Conservation (phyloP, 2,797 vertebrate genomes). For the Centropyge bicolor region DNA sequence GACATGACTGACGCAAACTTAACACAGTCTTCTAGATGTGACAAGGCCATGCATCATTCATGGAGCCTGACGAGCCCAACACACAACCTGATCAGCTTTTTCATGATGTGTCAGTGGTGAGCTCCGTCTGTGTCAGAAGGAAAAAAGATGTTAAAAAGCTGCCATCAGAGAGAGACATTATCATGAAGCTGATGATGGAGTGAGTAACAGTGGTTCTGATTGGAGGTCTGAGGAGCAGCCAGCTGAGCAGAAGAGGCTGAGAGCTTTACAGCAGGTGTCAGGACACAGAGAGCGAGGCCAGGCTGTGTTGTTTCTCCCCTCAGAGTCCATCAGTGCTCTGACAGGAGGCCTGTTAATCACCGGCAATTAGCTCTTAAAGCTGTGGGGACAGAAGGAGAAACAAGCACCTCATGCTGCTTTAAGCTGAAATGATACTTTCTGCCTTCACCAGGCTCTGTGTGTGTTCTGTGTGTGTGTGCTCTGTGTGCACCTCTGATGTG, state of each 20-base stretch:
- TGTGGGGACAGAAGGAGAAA: background rate
- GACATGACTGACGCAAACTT: too few species aligned
- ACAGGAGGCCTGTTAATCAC: slow-evolving; percentile 25
- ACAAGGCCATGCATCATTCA: background rate
- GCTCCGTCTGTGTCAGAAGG: background rate
- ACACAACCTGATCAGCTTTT: background rate
- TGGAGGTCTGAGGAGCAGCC: slow-evolving; percentile 9
- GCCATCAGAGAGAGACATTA: background rate
- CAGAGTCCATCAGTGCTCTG: background rate
- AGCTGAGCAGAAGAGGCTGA: slow-evolving; percentile 1
- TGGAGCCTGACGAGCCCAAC: slow-evolving; percentile 1
- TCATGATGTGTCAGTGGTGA: background rate
- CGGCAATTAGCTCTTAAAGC: slow-evolving; percentile 22
- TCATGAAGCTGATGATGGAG: slow-evolving; percentile 11
- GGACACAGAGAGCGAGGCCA: background rate
- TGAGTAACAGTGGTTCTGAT: slow-evolving; percentile 19
- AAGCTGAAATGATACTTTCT: too few species aligned
- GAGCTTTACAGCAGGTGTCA: slow-evolving; percentile 22
- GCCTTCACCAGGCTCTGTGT: too few species aligned
- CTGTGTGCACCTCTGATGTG: too few species aligned
- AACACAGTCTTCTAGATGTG: too few species aligned
- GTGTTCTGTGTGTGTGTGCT: too few species aligned
- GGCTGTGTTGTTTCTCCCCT: slow-evolving; percentile 19
- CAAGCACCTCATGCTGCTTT: background rate
- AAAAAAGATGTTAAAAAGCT: background rate